Conservation (phyloP, 2,113 vertebrate genomes). For the Prunella fulvescens region DNA sequence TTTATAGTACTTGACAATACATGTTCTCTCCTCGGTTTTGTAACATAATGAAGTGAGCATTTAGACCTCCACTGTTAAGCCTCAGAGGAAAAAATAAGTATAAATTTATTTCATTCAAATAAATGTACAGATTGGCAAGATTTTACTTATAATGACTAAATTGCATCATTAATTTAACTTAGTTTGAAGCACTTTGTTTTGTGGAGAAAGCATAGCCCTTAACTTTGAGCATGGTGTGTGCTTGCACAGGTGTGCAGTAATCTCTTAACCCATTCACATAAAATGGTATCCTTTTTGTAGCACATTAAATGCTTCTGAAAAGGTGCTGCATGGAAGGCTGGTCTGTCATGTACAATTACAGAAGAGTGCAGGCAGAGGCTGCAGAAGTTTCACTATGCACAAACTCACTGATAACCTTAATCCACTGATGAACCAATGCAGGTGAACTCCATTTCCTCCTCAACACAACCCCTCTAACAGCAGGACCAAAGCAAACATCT, state of each 20-base stretch:
- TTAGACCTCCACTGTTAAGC: neutral
- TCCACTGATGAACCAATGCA: rapidly evolving
- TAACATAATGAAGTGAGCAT: neutral
- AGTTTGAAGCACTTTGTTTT: neutral
- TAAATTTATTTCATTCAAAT: conserved; percentile 20
- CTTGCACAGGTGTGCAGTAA: neutral
- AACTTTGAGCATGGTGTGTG: neutral
- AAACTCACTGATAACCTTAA: neutral
- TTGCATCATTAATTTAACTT: conserved; percentile 4
- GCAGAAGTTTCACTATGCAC: neutral
- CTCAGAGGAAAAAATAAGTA: conserved; percentile 14
- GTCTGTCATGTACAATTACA: neutral
- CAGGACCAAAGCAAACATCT: neutral
- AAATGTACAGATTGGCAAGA: conserved; percentile 20
- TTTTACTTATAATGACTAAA: conserved; percentile 3
- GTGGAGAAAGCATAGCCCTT: neutral
- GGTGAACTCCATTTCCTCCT: neutral
- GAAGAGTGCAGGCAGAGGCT: neutral
- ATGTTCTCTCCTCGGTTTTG: neutral
- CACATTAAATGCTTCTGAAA: neutral
- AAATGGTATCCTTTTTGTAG: neutral
- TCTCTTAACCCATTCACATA: neutral
- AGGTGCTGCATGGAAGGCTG: neutral
- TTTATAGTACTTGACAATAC: conserved; percentile 46
- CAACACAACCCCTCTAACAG: neutral